Conservation (phyloP, 1,140 invertebrate species). For the Brachionus paranguensis region DNA sequence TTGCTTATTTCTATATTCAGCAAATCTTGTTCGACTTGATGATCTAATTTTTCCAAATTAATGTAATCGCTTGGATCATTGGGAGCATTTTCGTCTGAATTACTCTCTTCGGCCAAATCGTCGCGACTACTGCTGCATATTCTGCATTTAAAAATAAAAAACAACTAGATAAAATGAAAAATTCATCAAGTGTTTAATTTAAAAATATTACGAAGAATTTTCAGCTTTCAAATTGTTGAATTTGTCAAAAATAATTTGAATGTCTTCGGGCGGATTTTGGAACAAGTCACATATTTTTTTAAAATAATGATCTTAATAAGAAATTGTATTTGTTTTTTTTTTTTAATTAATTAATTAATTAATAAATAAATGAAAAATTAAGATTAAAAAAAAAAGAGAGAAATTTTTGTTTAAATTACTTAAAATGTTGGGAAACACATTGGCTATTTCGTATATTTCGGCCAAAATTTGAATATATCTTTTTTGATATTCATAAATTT, state of each 20-base stretch:
- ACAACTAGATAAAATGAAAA: background rate
- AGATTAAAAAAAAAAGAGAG: background rate
- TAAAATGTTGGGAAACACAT: constrained; percentile 22
- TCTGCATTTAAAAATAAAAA: background rate
- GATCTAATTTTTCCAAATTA: background rate
- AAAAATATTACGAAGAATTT: constrained; percentile 8
- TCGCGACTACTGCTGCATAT: background rate
- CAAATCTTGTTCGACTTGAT: background rate
- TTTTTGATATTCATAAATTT: constrained; percentile 10
- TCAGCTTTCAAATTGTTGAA: background rate
- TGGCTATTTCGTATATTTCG: constrained; percentile 24
- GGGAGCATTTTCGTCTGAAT: background rate
- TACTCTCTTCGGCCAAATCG: background rate
- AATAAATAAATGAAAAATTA: background rate
- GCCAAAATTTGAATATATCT: constrained; percentile 4
- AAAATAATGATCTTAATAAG: background rate
- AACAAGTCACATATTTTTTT: constrained; percentile 26
- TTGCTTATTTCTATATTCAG: constrained; percentile 4
- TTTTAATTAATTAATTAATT: too few species aligned
- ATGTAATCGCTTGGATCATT: background rate
- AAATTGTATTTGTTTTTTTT: too few species aligned
- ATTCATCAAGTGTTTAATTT: background rate
- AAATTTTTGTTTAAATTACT: background rate
- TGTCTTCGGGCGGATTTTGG: background rate
- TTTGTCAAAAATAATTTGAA: background rate